Evolutionary conservation across 2,888 invertebrate genomes (phyloP).

Genomic region (Coleophora deauratella): DNA sequence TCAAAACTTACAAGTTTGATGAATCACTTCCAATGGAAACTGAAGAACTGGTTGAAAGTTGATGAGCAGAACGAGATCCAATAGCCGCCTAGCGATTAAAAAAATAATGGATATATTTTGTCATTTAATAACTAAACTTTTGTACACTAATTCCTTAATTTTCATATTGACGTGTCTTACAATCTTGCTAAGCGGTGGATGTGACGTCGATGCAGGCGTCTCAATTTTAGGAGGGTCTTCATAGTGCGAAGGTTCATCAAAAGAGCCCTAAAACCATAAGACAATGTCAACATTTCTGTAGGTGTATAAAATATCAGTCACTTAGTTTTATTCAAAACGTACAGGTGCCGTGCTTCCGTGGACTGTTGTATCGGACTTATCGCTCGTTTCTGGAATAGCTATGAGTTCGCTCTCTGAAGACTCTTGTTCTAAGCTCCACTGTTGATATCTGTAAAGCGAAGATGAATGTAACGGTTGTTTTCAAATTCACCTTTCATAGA

Average conservation of each 20-base stretch:
- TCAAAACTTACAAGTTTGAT: constrained; percentile 54
- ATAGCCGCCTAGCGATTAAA: constrained; percentile 29
- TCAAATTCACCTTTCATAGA: not conserved
- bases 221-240: constrained; percentile 70
- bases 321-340: not conserved
- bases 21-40: constrained; percentile 66
- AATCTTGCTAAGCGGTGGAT: constrained; percentile 40
- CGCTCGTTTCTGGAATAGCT: constrained; percentile 89
- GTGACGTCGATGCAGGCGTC: constrained; percentile 25
- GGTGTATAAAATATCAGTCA: no score
- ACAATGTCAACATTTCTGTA: no score
- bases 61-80: constrained; percentile 51
- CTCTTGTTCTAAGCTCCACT: constrained; percentile 82
- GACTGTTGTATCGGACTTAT: constrained; percentile 88
- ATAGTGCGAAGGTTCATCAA: constrained; percentile 77
- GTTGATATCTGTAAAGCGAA: constrained; percentile 54
- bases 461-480: not conserved
- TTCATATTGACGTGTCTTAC: constrained; percentile 27
- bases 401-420: constrained; percentile 92
- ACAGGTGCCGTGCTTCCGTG: constrained; percentile 84
- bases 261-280: constrained; percentile 70
- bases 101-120: not conserved
- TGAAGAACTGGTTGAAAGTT: constrained; percentile 60
- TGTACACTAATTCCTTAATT: no score
- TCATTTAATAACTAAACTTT: no score